These are phyloP conservation scores for Trogon melanurus DNA, from an alignment of 2,113 vertebrate species.

Conservation along the genomic window DNA sequence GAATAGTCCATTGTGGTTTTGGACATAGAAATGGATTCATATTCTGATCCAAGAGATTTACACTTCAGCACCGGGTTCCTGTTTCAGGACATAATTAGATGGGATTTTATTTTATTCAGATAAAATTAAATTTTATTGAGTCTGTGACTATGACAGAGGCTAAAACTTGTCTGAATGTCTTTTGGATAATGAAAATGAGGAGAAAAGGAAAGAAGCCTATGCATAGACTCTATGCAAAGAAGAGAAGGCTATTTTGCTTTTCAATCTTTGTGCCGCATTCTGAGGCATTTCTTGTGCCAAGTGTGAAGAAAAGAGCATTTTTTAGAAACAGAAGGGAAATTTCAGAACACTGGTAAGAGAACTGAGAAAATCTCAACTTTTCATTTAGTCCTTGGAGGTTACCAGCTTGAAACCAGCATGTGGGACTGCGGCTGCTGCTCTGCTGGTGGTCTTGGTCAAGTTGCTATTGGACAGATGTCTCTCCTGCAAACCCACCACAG, in stretches of 20 bases:
- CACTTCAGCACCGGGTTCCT: not conserved
- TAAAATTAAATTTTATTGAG: not conserved
- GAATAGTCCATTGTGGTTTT: not conserved
- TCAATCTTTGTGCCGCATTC: not conserved
- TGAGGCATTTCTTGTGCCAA: not conserved
- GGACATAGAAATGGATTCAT: not conserved
- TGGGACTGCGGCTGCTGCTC: not conserved
- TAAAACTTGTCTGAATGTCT: not conserved
- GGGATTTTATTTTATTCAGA: not conserved
- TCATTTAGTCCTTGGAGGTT: not conserved
- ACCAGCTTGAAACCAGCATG: not conserved
- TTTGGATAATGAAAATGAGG: not conserved
- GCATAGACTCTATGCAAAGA: not conserved
- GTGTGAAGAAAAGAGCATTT: not conserved
- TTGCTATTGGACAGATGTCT: slow-evolving; percentile 8
- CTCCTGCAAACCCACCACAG: not conserved
- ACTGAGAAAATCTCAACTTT: not conserved
- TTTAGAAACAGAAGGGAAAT: not conserved
- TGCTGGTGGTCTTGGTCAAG: not conserved
- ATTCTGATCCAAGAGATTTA: not conserved
- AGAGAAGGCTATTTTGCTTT: not conserved
- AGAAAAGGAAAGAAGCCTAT: not conserved
- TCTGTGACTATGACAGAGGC: not conserved
- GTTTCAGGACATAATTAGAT: not conserved
- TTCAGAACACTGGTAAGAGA: not conserved